Conservation (phyloP, 1,140 invertebrate species). For the Pseudomyrmex concolor region DNA sequence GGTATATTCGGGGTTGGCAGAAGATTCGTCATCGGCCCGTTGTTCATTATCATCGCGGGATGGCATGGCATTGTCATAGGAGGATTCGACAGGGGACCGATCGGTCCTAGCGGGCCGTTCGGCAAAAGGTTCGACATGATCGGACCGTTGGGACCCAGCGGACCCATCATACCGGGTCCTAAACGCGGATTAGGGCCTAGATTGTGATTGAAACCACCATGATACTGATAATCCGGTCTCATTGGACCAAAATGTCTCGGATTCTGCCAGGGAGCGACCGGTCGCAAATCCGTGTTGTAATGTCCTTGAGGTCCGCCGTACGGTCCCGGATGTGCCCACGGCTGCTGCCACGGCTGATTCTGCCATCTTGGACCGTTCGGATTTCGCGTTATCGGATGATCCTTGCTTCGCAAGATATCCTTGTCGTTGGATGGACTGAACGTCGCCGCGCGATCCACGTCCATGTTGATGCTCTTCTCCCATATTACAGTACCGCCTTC, state of each 20-base stretch:
- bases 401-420: constrained; percentile 68
- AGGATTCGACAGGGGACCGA: constrained; percentile 69
- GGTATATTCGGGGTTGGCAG: constrained; percentile 63
- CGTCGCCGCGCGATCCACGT: constrained; percentile 62
- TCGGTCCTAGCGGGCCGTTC: constrained; percentile 77
- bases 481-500: constrained; percentile 79
- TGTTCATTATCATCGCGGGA: constrained; percentile 74
- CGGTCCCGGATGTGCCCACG: constrained; percentile 79
- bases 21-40: constrained; percentile 74
- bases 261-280: constrained; percentile 82
- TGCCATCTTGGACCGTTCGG: constrained; percentile 81
- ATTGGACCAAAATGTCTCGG: constrained; percentile 81
- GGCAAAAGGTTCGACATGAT: constrained; percentile 76
- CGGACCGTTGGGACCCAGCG: constrained; percentile 79
- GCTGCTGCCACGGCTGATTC: constrained; percentile 81
- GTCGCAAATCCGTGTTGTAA: constrained; percentile 79
- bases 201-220: constrained; percentile 80
- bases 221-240: constrained; percentile 81
- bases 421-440: constrained; percentile 69
- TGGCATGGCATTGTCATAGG: constrained; percentile 67
- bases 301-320: constrained; percentile 74
- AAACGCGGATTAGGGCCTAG: constrained; percentile 78
- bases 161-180: constrained; percentile 79
- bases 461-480: constrained; percentile 78
- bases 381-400: constrained; percentile 75